Evolutionary conservation across 2,797 vertebrate species (phyloP).

Genomic region (Emys orbicularis): DNA sequence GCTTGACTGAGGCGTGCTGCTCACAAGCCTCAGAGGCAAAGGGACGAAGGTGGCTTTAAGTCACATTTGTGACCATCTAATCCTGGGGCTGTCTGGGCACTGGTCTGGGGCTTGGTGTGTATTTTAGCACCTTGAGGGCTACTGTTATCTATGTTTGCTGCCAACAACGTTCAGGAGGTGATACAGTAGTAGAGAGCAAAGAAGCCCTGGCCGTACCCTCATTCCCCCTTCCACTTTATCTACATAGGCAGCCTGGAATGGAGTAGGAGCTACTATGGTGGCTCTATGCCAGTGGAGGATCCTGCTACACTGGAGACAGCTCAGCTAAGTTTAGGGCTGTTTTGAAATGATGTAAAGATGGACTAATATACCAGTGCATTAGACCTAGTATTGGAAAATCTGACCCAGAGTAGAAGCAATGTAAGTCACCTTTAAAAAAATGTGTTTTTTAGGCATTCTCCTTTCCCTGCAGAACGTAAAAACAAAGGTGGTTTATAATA

Average conservation of each 20-base stretch:
- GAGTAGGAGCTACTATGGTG: fast-evolving
- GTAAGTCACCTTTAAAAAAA: background rate
- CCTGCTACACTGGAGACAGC: background rate
- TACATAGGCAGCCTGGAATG: background rate
- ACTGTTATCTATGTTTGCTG: background rate
- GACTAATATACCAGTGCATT: background rate
- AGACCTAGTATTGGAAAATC: background rate
- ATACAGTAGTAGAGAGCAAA: background rate
- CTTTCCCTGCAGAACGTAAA: background rate
- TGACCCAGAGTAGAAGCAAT: background rate
- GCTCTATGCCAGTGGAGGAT: background rate
- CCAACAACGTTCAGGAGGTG: background rate
- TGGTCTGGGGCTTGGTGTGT: background rate
- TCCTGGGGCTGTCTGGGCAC: background rate
- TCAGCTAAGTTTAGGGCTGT: background rate
- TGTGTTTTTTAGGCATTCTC: background rate
- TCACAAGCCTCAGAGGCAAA: background rate
- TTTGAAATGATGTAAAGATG: background rate
- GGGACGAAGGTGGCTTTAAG: background rate
- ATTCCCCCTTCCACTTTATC: background rate
- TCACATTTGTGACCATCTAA: background rate
- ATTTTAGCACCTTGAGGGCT: background rate
- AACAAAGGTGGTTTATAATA: background rate
- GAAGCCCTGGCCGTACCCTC: background rate
- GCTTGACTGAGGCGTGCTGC: background rate